Percentiles rank a stretch among this genome's conserved stretches.
Evolutionary conservation across 2,888 invertebrate species (phyloP).

Genomic region (Druceiella hillmani): DNA sequence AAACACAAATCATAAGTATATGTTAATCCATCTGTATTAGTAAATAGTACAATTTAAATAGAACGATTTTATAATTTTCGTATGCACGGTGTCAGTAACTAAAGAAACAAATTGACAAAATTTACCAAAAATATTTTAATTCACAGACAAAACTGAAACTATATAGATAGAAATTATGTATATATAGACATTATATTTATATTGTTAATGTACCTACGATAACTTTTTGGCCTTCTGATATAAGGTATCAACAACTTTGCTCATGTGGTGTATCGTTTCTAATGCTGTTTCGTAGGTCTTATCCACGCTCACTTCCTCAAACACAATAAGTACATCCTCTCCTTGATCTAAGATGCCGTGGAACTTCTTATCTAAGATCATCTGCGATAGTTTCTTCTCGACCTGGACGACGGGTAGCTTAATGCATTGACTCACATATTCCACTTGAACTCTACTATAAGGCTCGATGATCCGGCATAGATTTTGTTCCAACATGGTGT

Average conservation of each 20-base stretch:
- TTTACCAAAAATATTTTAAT: too few relatives aligned
- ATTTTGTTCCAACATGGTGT: conserved; percentile 99
- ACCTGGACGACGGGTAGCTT: conserved; percentile 83
- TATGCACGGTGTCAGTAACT: too few relatives aligned
- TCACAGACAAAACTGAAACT: too few relatives aligned
- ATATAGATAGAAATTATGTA: too few relatives aligned
- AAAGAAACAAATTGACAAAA: too few relatives aligned
- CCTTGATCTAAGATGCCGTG: conserved; percentile 98
- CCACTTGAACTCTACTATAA: conserved; percentile 92
- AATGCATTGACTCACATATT: conserved; percentile 88
- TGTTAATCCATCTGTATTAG: too few relatives aligned
- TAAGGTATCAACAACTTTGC: conserved; percentile 98
- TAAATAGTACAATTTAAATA: too few relatives aligned
- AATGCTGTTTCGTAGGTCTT: conserved; percentile 97
- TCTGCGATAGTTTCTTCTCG: conserved; percentile 98
- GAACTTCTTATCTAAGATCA: conserved; percentile 98
- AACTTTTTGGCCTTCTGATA: conserved; percentile 99
- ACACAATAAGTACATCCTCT: conserved; percentile 95
- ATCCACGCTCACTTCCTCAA: conserved; percentile 91
- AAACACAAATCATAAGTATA: too few relatives aligned
- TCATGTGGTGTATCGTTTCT: conserved; percentile 98
- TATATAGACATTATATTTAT: too few relatives aligned
- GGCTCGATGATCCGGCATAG: conserved; percentile 98
- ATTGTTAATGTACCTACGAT: conserved; percentile 67
- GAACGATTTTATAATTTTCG: too few relatives aligned